phyloP scores from a whole-genome alignment of 2,888 invertebrate species.

The Gandaritis pyraliata region DNA sequence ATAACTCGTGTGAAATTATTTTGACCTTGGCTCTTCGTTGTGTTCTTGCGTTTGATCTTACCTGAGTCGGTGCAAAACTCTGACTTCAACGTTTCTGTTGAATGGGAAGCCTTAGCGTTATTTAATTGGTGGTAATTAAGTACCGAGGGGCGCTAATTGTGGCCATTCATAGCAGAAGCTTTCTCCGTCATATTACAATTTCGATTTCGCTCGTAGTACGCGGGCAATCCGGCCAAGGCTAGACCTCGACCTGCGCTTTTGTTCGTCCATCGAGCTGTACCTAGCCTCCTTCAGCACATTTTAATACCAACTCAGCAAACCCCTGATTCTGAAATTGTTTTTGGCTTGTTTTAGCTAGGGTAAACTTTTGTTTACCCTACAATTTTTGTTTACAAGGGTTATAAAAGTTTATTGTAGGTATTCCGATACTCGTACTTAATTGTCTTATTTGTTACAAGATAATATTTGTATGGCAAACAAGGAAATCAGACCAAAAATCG shows the following conservation, averaged over 20 bases:
- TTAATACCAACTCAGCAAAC: constrained; percentile 31
- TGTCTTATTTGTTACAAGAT: not conserved
- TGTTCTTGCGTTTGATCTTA: constrained; percentile 2
- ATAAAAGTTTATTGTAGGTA: too few relatives aligned
- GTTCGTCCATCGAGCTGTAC: constrained; percentile 54
- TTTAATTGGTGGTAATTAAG: constrained; percentile 43
- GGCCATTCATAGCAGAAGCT: constrained; percentile 50
- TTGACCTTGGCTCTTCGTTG: not conserved
- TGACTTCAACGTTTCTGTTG: constrained; percentile 33
- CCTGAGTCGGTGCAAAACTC: constrained; percentile 21
- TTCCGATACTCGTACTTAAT: too few relatives aligned
- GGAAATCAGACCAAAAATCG: not conserved
- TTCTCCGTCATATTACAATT: constrained; percentile 56
- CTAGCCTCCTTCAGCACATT: constrained; percentile 56
- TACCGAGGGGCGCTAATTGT: constrained; percentile 43
- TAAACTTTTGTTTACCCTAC: too few relatives aligned
- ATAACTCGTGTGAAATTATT: not conserved
- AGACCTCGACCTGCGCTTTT: constrained; percentile 73
- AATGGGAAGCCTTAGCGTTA: constrained; percentile 33
- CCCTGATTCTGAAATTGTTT: not conserved
- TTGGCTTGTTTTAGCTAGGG: too few relatives aligned
- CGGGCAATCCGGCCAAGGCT: constrained; percentile 71
- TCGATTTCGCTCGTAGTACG: constrained; percentile 53
- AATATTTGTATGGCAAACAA: too few relatives aligned
- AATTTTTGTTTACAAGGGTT: too few relatives aligned